Conservation (phyloP, 2,888 invertebrate genomes). For the Rhogogaster chlorosoma region DNA sequence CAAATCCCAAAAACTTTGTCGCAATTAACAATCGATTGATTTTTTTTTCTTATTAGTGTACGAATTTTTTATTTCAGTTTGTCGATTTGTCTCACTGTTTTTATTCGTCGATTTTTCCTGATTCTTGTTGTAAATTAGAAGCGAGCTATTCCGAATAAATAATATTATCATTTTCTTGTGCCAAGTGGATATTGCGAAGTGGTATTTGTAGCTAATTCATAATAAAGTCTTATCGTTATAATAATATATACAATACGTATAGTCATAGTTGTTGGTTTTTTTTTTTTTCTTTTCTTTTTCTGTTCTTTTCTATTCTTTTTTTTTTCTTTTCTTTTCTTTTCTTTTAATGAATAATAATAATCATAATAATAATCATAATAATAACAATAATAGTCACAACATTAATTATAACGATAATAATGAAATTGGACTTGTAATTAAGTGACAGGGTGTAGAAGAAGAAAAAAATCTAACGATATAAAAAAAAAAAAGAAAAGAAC, state of each 20-base stretch:
- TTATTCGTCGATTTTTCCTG: not conserved
- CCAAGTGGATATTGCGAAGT: slow-evolving; percentile 39
- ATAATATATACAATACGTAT: not conserved
- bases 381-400: not conserved
- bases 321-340: not conserved
- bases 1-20: not conserved
- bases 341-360: not conserved
- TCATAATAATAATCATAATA: slow-evolving; percentile 13
- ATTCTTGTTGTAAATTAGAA: slow-evolving; percentile 66
- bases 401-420: not conserved
- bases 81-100: not conserved
- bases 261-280: slow-evolving; percentile 29
- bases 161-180: slow-evolving; percentile 57
- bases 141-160: slow-evolving; percentile 67
- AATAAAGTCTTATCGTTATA: slow-evolving; percentile 33
- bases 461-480: not conserved
- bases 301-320: not conserved
- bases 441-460: not conserved
- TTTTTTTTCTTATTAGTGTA: not conserved
- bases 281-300: not conserved
- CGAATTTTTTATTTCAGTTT: slow-evolving; percentile 37
- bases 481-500: not conserved
- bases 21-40: not conserved
- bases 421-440: not conserved
- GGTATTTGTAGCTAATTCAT: not conserved